These are phyloP conservation scores for Selene dorsalis DNA, from an alignment of 2,797 vertebrate genomes.

Conservation along the genomic window DNA sequence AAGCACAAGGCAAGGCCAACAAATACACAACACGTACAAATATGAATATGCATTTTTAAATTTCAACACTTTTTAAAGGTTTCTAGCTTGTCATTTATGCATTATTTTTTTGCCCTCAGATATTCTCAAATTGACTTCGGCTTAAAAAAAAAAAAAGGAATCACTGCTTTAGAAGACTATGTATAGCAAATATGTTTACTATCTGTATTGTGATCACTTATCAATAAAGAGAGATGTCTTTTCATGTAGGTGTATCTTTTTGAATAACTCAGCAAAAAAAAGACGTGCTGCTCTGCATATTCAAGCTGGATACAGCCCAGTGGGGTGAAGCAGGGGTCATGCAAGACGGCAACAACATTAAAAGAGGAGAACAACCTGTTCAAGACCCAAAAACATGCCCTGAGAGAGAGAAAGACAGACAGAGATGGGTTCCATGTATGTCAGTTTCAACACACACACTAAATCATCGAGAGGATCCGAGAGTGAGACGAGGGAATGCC, in stretches of 20 bases:
- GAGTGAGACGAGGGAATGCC: slow-evolving; percentile 50
- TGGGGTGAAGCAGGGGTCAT: slow-evolving; percentile 57
- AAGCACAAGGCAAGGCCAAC: slow-evolving; percentile 69
- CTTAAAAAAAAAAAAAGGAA: background rate
- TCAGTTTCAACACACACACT: slow-evolving; percentile 42
- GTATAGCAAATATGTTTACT: background rate
- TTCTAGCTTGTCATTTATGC: background rate
- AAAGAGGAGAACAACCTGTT: slow-evolving; percentile 35
- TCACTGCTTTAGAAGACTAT: background rate
- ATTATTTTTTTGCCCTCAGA: background rate
- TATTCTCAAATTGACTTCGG: background rate
- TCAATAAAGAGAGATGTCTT: background rate
- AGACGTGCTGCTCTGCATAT: slow-evolving; percentile 68
- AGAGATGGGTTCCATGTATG: slow-evolving; percentile 47
- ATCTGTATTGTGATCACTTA: background rate
- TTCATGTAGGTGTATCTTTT: slow-evolving; percentile 50
- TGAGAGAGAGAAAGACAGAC: slow-evolving; percentile 28
- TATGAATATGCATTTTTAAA: slow-evolving; percentile 56
- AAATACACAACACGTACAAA: slow-evolving; percentile 59
- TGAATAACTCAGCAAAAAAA: slow-evolving; percentile 11
- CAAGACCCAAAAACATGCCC: slow-evolving; percentile 55
- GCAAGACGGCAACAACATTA: slow-evolving; percentile 52
- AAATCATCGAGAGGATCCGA: slow-evolving; percentile 49
- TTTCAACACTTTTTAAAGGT: background rate
- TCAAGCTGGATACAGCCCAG: slow-evolving; percentile 53